Evolutionary conservation across 1,140 invertebrate species (phyloP).

Genomic region (Drosophila bocqueti): DNA sequence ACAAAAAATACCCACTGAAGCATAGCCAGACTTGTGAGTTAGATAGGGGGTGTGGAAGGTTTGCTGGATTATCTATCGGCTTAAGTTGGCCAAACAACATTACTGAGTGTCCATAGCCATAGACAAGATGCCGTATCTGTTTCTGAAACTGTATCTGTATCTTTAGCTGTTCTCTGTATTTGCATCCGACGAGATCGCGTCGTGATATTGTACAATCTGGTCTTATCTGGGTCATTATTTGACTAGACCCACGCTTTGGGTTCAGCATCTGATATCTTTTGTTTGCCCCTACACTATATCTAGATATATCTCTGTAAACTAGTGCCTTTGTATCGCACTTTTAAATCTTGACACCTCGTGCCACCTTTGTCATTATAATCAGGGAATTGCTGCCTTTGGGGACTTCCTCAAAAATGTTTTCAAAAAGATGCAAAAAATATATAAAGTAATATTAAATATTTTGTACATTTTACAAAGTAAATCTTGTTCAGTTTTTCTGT

Average conservation of each 20-base stretch:
- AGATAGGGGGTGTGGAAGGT: not conserved
- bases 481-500: not conserved
- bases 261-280: constrained; percentile 33
- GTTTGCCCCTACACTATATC: not conserved
- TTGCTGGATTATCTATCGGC: constrained; percentile 14
- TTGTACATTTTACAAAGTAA: not conserved
- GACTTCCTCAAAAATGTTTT: not conserved
- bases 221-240: constrained; percentile 72
- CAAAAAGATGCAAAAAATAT: not conserved
- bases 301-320: not conserved
- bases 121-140: constrained; percentile 20
- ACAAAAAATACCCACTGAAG: constrained; percentile 4
- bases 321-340: constrained; percentile 5
- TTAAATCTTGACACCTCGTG: constrained; percentile 27
- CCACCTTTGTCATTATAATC: not conserved
- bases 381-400: not conserved
- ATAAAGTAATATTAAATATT: too few relatives aligned
- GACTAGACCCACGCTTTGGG: constrained; percentile 40
- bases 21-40: constrained; percentile 1
- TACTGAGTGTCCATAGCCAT: constrained; percentile 13
- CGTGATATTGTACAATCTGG: constrained; percentile 59
- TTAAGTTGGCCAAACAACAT: constrained; percentile 34
- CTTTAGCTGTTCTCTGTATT: constrained; percentile 4
- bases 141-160: constrained; percentile 25
- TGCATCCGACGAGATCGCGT: constrained; percentile 9